phyloP scores from a whole-genome alignment of 2,888 invertebrate species.

The Drosophila tanythrix region DNA sequence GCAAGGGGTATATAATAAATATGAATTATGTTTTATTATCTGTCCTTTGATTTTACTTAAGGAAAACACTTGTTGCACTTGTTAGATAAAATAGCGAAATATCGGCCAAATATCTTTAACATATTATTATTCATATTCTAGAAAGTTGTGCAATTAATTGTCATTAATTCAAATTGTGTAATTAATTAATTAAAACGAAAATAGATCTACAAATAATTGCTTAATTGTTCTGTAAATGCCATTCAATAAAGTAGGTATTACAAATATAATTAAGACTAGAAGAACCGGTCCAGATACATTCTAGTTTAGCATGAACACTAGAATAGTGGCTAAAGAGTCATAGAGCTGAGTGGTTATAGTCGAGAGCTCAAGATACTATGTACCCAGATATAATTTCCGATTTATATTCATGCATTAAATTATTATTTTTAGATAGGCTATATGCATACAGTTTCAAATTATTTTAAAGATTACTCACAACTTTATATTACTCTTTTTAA shows the following conservation, averaged over 20 bases:
- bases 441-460: background rate
- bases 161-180: background rate
- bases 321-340: too few species aligned
- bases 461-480: background rate
- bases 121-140: background rate
- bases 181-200: background rate
- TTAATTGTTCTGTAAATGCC: background rate
- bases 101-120: too few species aligned
- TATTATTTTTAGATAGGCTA: background rate
- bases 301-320: too few species aligned
- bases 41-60: background rate
- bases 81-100: background rate
- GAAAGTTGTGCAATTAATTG: background rate
- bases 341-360: background rate
- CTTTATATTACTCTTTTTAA: background rate
- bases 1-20: background rate
- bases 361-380: background rate
- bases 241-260: background rate
- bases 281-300: background rate
- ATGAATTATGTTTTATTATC: slow-evolving; percentile 1
- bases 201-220: background rate
- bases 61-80: slow-evolving; percentile 21
- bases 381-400: background rate
- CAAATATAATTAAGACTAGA: background rate
- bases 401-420: background rate